Base-by-base conservation (phyloP, 2,797 vertebrate genomes). In the Eleutherodactylus coqui region DNA sequence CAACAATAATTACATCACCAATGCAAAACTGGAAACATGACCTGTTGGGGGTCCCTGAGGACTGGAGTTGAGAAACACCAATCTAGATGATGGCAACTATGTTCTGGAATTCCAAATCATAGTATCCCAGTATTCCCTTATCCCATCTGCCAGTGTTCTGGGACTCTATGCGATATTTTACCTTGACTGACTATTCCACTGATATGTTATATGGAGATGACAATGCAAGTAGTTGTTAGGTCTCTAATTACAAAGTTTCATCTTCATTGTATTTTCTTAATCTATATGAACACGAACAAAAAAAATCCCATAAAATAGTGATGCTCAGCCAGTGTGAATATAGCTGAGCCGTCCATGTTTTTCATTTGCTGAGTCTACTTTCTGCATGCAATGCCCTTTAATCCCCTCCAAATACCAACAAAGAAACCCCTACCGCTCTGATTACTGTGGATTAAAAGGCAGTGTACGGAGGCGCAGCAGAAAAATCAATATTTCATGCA, bases 401-500 rank as follows among this genome's bases (percentile, higher is more conserved):
- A 86, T 81, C 70, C 85, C 69, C 70, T 86, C 79, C 85, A 86
- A 75, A 82, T 69, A 75, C 69, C 84, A 85, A 85, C 84, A 85
- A 80, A 80, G 85, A 86, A 86, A 81, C 53, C 78, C 85, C 45
- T 80, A 45, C 77, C 36, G 67, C 67, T 86, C 53, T 86, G 85
- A 81, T 82, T 86, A 76, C 85, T 73, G 70, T 73, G 79, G 70
- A 81, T 86, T 80, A 86, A 82, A 85, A 86, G 78, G 83, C 75
- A 67, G 38, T 55, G 83, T 67, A 64, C 60, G 21, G 75, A 45
- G 58, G 70, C 55, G 49, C 55, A 49, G 85, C 69, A 51, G 43
- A 76, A 76, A 82, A 86, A 86, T 81, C 85, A 72, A 86, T 86
- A 81, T 82, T 82, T 86, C 85, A 86, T 86, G 70, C 85, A 80